A percentile compares a stretch with the other conserved stretches of the same genome.
Conservation (phyloP, 2,888 invertebrate genomes). For the Oscheius sp. region DNA sequence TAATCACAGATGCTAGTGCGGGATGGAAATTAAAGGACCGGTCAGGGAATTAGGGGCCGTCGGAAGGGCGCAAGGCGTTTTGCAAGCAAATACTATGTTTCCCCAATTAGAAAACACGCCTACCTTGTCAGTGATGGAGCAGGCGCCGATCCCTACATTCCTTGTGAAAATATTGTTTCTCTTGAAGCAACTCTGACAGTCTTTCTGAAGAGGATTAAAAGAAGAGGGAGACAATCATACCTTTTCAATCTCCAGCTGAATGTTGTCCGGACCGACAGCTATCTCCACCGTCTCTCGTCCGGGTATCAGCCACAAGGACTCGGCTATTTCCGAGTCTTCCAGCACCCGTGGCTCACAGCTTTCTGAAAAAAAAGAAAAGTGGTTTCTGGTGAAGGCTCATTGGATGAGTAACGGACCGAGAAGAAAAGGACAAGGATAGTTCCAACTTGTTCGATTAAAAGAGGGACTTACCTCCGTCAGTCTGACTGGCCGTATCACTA, state of each 20-base stretch:
- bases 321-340: slow-evolving; percentile 35
- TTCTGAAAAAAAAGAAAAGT: too few relatives aligned
- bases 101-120: slow-evolving; percentile 23
- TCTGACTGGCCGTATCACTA: slow-evolving; percentile 31
- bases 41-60: slow-evolving; percentile 20
- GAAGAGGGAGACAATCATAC: too few relatives aligned
- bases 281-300: slow-evolving; percentile 31
- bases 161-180: slow-evolving; percentile 42
- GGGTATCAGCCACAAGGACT: slow-evolving; percentile 37
- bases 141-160: slow-evolving; percentile 51
- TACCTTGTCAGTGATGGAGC: slow-evolving; percentile 47
- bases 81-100: slow-evolving; percentile 24
- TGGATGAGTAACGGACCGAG: too few relatives aligned
- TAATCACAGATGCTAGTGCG: not conserved
- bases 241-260: too few relatives aligned
- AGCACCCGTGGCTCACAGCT: slow-evolving; percentile 34
- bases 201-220: not conserved
- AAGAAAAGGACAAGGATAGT: too few relatives aligned
- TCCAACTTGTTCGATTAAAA: too few relatives aligned
- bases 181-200: slow-evolving; percentile 38
- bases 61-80: slow-evolving; percentile 17
- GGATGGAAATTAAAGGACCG: slow-evolving; percentile 11
- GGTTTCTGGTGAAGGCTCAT: too few relatives aligned
- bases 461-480: slow-evolving; percentile 22
- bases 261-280: slow-evolving; percentile 34